These are phyloP conservation scores for Nycticebus coucang DNA, from an alignment of 2,113 vertebrate species.

Conservation along the genomic window DNA sequence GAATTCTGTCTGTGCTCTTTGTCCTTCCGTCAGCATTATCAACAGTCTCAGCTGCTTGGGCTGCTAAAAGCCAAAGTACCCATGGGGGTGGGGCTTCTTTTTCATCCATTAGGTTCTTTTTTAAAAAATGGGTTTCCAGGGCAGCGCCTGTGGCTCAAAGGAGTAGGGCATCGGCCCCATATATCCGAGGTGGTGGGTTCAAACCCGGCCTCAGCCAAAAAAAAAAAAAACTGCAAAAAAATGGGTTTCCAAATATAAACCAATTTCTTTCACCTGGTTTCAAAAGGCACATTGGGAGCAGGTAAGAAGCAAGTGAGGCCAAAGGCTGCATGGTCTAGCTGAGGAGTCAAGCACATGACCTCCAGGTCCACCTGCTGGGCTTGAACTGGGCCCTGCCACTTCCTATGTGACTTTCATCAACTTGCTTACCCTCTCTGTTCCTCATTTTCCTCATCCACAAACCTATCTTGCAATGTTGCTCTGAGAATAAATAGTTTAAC, in stretches of 20 bases:
- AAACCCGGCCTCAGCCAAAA: too few species aligned
- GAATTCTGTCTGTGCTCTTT: not conserved
- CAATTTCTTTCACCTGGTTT: not conserved
- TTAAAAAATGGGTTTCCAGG: not conserved
- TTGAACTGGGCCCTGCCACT: not conserved
- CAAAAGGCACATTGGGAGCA: constrained; percentile 51
- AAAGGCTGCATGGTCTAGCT: not conserved
- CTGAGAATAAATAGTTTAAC: not conserved
- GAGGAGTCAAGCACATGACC: not conserved
- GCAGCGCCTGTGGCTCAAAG: too few species aligned
- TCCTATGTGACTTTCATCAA: not conserved
- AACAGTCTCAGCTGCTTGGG: not conserved
- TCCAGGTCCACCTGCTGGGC: not conserved
- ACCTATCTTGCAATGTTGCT: not conserved
- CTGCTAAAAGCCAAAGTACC: not conserved
- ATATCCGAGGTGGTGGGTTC: too few species aligned
- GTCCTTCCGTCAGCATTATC: not conserved
- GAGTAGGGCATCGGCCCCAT: too few species aligned
- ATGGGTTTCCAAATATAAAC: not conserved
- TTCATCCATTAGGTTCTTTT: not conserved
- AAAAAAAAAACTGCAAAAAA: not conserved
- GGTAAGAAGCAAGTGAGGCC: constrained; percentile 26
- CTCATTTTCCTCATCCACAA: not conserved
- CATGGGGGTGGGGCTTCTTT: not conserved
- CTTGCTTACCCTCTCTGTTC: not conserved